A percentile compares a stretch with the other conserved stretches of the same genome.
These are phyloP conservation scores for Apogon talboti DNA, from an alignment of 2,797 vertebrate species.

Conservation along the genomic window DNA sequence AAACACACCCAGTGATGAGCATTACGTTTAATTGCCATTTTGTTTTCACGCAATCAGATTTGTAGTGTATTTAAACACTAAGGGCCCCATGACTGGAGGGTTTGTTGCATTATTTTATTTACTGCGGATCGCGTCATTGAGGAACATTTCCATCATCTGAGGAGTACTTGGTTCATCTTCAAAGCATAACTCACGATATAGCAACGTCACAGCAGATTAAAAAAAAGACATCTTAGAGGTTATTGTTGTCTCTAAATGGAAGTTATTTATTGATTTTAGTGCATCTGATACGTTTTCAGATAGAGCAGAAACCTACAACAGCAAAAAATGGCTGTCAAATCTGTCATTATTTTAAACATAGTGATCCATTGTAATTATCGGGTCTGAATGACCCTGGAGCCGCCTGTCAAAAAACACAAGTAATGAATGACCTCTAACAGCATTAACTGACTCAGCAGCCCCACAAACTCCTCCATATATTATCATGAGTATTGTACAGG, in stretches of 20 bases:
- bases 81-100: constrained; percentile 2
- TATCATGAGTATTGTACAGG: constrained; percentile 71
- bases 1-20: background rate
- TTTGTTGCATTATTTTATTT: constrained; percentile 1
- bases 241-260: constrained; percentile 36
- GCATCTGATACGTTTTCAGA: constrained; percentile 49
- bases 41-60: background rate
- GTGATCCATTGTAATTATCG: constrained; percentile 51
- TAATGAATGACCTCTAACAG: constrained; percentile 48
- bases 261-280: constrained; percentile 54
- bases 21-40: background rate
- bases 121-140: constrained; percentile 6
- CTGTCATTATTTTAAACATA: constrained; percentile 56
- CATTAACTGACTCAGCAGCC: constrained; percentile 59
- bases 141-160: constrained; percentile 22
- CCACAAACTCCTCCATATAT: constrained; percentile 68
- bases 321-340: constrained; percentile 51
- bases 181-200: constrained; percentile 4
- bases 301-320: constrained; percentile 45
- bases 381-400: constrained; percentile 28
- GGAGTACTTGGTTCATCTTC: background rate
- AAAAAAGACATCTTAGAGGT: constrained; percentile 2
- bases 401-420: constrained; percentile 51
- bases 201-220: background rate
- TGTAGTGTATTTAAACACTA: constrained; percentile 10